Evolutionary conservation across 1,140 invertebrate genomes (phyloP).

Genomic region (Gryllus bimaculatus): DNA sequence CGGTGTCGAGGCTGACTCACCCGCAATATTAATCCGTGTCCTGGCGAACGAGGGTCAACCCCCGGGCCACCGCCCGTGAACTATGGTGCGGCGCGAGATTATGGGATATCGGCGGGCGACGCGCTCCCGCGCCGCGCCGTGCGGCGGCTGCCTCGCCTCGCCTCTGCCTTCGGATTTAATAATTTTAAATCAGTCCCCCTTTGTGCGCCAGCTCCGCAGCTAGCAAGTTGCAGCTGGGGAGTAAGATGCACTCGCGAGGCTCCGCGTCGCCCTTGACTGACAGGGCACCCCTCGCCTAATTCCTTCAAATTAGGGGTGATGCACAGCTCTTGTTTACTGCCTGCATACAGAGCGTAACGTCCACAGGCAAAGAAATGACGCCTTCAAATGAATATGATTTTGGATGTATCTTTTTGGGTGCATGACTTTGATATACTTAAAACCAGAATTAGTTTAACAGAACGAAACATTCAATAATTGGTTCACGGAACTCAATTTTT

Average conservation of each 20-base stretch:
- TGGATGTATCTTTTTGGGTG: too few relatives aligned
- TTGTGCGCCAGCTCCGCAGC: background rate
- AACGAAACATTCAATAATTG: too few relatives aligned
- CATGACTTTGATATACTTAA: too few relatives aligned
- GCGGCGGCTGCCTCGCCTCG: background rate
- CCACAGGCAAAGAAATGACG: too few relatives aligned
- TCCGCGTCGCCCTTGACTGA: background rate
- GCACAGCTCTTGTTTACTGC: too few relatives aligned
- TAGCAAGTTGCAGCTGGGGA: background rate
- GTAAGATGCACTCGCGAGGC: background rate
- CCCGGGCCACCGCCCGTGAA: background rate
- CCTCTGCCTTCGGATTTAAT: background rate
- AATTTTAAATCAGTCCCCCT: background rate
- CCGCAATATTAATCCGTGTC: background rate
- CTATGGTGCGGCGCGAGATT: background rate
- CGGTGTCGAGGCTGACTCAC: background rate
- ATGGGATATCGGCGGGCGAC: background rate
- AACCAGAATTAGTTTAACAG: too few relatives aligned
- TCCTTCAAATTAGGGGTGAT: too few relatives aligned
- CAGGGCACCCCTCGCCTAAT: too few relatives aligned
- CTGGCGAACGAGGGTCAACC: background rate
- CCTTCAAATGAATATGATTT: too few relatives aligned
- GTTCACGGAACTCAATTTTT: too few relatives aligned
- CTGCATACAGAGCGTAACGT: too few relatives aligned
- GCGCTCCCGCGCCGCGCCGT: too few relatives aligned